Conservation (phyloP, 2,797 vertebrate genomes). For the Pipistrellus kuhlii region DNA sequence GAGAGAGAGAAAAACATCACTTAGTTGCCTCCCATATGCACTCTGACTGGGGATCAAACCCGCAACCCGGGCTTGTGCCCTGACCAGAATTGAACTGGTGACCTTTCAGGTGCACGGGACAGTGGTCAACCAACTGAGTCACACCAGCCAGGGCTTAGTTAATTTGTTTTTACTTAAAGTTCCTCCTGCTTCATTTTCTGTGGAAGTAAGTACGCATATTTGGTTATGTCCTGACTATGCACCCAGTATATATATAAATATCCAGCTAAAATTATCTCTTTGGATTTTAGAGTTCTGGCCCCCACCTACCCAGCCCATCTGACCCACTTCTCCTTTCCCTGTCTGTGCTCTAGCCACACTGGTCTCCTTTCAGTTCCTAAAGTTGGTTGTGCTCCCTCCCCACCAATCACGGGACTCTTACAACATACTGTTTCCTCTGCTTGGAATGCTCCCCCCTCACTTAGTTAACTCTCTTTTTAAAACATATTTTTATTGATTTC, state of each 20-base stretch:
- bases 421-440: background rate
- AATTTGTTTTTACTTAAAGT: conserved; percentile 53
- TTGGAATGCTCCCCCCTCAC: background rate
- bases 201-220: background rate
- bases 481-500: no score
- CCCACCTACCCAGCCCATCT: background rate
- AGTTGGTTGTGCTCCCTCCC: background rate
- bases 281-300: background rate
- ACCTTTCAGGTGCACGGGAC: background rate
- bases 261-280: background rate
- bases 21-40: background rate
- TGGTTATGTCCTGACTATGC: background rate
- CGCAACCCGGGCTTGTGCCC: background rate
- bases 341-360: background rate
- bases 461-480: background rate
- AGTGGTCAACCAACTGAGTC: background rate
- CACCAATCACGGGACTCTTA: background rate
- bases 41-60: background rate
- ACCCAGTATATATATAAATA: background rate
- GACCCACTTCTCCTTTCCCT: conserved; percentile 41
- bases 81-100: background rate
- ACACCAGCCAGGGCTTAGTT: background rate
- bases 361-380: conserved; percentile 14
- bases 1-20: background rate
- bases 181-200: conserved; percentile 33